Percentiles rank a stretch among this genome's conserved stretches.
Conservation (phyloP, 1,140 invertebrate genomes). For the Oscheius sp. region DNA sequence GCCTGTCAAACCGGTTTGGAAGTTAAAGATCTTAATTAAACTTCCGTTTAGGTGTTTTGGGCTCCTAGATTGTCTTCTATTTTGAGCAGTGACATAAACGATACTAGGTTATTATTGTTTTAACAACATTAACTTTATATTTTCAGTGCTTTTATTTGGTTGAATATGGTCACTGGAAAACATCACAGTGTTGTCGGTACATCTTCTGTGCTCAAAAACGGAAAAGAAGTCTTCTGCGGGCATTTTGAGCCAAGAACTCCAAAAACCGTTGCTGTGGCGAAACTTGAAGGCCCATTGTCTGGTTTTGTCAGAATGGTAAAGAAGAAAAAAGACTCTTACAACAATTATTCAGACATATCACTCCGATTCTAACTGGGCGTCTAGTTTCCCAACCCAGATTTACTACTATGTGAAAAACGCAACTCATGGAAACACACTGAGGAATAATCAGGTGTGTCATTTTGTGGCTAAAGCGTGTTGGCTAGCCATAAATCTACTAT, state of each 20-base stretch:
- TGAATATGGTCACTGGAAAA: slow-evolving; percentile 14
- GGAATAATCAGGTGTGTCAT: neutral
- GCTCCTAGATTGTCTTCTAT: neutral
- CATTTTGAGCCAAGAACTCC: slow-evolving; percentile 19
- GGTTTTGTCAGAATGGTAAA: slow-evolving; percentile 22
- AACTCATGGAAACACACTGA: neutral
- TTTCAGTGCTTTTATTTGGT: slow-evolving; percentile 1
- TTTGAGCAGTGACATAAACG: slow-evolving; percentile 9
- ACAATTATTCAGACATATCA: slow-evolving; percentile 10
- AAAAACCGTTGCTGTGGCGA: slow-evolving; percentile 9
- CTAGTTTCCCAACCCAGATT: slow-evolving; percentile 25
- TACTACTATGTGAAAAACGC: slow-evolving; percentile 18
- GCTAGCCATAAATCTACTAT: too few relatives aligned
- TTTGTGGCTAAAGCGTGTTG: too few relatives aligned
- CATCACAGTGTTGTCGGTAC: slow-evolving; percentile 12
- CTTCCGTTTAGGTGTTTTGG: slow-evolving; percentile 1
- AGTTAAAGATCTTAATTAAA: neutral
- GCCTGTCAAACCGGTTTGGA: neutral
- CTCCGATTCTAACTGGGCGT: slow-evolving; percentile 8
- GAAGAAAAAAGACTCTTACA: neutral
- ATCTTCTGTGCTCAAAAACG: slow-evolving; percentile 15
- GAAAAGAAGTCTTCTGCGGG: slow-evolving; percentile 21
- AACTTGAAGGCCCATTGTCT: slow-evolving; percentile 7
- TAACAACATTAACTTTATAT: neutral
- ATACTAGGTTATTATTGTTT: slow-evolving; percentile 9